Percentiles rank a stretch among this genome's conserved stretches.
Conservation (phyloP, 2,888 invertebrate species). For the Apodemia hepburni region DNA sequence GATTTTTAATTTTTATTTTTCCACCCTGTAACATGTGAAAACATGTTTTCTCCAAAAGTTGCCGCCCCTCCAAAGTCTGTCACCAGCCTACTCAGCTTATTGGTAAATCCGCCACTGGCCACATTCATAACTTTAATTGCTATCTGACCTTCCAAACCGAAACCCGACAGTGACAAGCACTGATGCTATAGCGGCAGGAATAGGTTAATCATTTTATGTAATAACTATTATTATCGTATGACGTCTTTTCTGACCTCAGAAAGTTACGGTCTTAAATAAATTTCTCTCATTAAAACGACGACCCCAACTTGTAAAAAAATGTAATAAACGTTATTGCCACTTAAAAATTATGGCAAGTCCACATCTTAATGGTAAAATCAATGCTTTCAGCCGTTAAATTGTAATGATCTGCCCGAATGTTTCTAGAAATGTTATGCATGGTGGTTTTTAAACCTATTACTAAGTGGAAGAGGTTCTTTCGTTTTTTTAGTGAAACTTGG, state of each 20-base stretch:
- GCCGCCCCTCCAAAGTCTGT: too few species aligned
- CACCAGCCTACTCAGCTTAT: too few species aligned
- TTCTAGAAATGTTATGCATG: neutral
- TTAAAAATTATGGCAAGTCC: slow-evolving; percentile 13
- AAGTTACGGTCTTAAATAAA: slow-evolving; percentile 1
- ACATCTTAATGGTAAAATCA: slow-evolving; percentile 9
- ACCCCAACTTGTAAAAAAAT: slow-evolving; percentile 7
- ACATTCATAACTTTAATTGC: too few species aligned
- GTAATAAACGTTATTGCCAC: slow-evolving; percentile 12
- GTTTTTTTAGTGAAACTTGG: too few species aligned
- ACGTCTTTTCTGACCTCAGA: neutral
- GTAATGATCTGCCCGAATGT: neutral
- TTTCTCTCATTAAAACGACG: neutral
- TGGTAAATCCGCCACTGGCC: too few species aligned
- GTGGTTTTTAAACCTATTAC: neutral
- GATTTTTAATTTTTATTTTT: too few species aligned
- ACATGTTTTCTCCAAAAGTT: too few species aligned
- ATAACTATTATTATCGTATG: neutral
- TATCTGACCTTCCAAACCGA: too few species aligned
- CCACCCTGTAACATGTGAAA: too few species aligned
- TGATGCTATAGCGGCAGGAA: too few species aligned
- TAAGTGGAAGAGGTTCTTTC: neutral
- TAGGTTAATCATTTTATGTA: neutral
- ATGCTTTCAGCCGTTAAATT: neutral
- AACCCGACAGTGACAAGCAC: too few species aligned